A percentile compares a stretch with the other conserved stretches of the same genome.
phyloP scores from a whole-genome alignment of 2,797 vertebrate genomes.

The Bovichtus variegatus region DNA sequence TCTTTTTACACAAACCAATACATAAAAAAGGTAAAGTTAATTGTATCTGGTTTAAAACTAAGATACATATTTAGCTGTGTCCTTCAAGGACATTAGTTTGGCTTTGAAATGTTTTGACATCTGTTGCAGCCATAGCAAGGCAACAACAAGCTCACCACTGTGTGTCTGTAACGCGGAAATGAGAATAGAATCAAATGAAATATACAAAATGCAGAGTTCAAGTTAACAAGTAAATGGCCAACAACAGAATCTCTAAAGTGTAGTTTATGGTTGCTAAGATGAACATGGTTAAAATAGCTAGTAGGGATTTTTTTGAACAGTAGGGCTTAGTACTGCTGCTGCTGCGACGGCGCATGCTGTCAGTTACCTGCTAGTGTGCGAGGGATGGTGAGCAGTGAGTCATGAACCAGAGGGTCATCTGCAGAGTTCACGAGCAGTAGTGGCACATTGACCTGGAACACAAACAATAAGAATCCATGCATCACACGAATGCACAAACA shows the following conservation, averaged over 20 bases:
- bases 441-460: conserved; percentile 92
- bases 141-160: not conserved
- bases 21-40: not conserved
- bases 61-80: not conserved
- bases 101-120: not conserved
- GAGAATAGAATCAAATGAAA: not conserved
- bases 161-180: not conserved
- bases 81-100: not conserved
- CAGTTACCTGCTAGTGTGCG: conserved; percentile 93
- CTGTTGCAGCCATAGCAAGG: not conserved
- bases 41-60: not conserved
- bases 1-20: not conserved
- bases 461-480: not conserved
- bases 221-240: not conserved
- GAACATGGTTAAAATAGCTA: not conserved
- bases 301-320: not conserved
- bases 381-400: conserved; percentile 94
- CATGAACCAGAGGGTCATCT: conserved; percentile 96
- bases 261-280: not conserved
- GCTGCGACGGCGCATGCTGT: not conserved
- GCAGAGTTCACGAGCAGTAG: conserved; percentile 95
- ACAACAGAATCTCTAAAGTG: not conserved
- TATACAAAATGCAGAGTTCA: not conserved
- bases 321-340: not conserved
- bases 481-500: conserved; percentile 19